These are phyloP conservation scores for Hydriomena furcata DNA, from an alignment of 2,888 invertebrate genomes.

Conservation along the genomic window DNA sequence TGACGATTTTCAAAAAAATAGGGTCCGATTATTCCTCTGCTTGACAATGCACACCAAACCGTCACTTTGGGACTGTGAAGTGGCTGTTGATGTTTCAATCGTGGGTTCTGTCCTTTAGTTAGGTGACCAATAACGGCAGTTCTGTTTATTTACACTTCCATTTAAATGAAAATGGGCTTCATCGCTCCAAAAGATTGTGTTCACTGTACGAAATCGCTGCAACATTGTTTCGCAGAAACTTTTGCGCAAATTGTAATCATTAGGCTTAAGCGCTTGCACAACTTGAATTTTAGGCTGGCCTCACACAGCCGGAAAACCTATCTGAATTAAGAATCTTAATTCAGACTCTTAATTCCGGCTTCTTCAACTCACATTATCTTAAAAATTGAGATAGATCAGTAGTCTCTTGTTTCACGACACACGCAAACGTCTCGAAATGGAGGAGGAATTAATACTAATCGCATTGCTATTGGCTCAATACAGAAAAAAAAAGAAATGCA, in stretches of 20 bases:
- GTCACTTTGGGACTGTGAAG: conserved; percentile 26
- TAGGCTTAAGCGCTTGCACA: conserved; percentile 32
- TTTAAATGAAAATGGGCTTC: conserved; percentile 12
- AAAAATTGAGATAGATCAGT: too few relatives aligned
- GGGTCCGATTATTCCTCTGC: conserved; percentile 29
- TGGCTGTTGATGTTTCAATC: conserved; percentile 1
- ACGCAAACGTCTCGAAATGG: too few relatives aligned
- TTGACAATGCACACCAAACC: conserved; percentile 30
- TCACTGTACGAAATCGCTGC: neutral
- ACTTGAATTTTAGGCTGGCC: conserved; percentile 34
- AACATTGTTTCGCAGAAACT: conserved; percentile 1
- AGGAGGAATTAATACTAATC: too few relatives aligned
- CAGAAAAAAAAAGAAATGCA: conserved; percentile 9
- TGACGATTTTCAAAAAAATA: conserved; percentile 17
- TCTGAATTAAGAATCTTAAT: too few relatives aligned
- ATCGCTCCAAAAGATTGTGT: neutral
- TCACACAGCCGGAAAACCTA: too few relatives aligned
- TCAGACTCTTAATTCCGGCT: too few relatives aligned
- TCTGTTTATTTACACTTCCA: neutral
- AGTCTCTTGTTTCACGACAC: too few relatives aligned
- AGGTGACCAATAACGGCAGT: conserved; percentile 1
- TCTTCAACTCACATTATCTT: too few relatives aligned
- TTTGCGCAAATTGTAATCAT: neutral
- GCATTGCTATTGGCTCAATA: too few relatives aligned
- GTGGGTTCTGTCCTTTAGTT: conserved; percentile 1